Evolutionary conservation across 1,140 invertebrate genomes (phyloP).

Genomic region (Papilio helenus): DNA sequence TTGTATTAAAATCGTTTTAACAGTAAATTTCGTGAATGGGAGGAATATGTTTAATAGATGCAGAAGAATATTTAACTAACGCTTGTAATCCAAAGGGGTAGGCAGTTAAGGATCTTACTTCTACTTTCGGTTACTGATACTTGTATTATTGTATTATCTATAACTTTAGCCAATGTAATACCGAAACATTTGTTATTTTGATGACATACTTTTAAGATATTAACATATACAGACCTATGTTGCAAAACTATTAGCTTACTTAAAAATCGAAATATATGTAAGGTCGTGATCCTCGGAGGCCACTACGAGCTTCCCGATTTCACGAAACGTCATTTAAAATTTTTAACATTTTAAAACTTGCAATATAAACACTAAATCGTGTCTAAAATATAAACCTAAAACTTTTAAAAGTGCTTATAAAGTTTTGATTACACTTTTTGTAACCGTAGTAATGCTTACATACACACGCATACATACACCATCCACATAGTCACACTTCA

Average conservation of each 20-base stretch:
- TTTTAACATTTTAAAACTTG: background rate
- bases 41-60: background rate
- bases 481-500: no score
- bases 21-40: background rate
- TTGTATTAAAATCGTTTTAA: background rate
- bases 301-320: conserved; percentile 6
- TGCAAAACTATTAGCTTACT: conserved; percentile 9
- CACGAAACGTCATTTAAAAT: background rate
- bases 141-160: background rate
- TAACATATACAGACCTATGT: conserved; percentile 23
- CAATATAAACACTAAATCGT: background rate
- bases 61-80: background rate
- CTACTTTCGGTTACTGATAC: background rate
- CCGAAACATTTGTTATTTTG: background rate
- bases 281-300: conserved; percentile 6
- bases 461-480: no score
- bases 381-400: background rate
- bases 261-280: conserved; percentile 11
- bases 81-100: background rate
- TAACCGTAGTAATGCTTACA: no score
- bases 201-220: conserved; percentile 18
- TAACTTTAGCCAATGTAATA: background rate
- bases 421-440: background rate
- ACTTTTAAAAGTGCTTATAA: background rate
- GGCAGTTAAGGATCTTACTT: background rate